Percentiles rank a stretch among this genome's conserved stretches.
These are phyloP conservation scores for Mercenaria mercenaria DNA, from an alignment of 1,140 invertebrate species.

Conservation along the genomic window DNA sequence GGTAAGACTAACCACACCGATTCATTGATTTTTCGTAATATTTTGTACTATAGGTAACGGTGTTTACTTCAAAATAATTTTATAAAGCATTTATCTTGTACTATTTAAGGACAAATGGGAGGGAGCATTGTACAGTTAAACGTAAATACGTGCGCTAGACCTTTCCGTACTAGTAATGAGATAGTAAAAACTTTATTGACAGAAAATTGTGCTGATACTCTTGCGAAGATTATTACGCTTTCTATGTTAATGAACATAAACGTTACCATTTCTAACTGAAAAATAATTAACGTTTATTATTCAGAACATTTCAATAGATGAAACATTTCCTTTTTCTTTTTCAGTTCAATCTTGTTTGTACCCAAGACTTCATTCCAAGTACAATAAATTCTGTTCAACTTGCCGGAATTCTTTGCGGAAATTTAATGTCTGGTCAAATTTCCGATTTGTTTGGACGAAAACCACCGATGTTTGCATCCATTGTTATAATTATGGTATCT, in stretches of 20 bases:
- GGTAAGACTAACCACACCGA: not conserved
- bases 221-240: too few species aligned
- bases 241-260: too few species aligned
- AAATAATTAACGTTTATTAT: not conserved
- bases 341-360: constrained; percentile 71
- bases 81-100: not conserved
- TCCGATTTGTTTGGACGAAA: constrained; percentile 65
- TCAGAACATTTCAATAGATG: not conserved
- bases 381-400: constrained; percentile 66
- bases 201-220: too few species aligned
- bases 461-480: constrained; percentile 41
- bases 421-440: constrained; percentile 43
- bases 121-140: too few species aligned
- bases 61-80: not conserved
- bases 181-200: too few species aligned
- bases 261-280: not conserved
- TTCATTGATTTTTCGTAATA: not conserved
- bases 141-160: too few species aligned
- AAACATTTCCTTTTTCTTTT: not conserved
- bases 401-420: constrained; percentile 64
- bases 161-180: too few species aligned
- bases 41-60: not conserved
- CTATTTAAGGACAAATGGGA: too few species aligned
- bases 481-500: not conserved
- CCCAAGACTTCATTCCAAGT: constrained; percentile 51